These are phyloP conservation scores for Otolemur garnettii DNA, from an alignment of 2,113 vertebrate genomes.

Conservation along the genomic window DNA sequence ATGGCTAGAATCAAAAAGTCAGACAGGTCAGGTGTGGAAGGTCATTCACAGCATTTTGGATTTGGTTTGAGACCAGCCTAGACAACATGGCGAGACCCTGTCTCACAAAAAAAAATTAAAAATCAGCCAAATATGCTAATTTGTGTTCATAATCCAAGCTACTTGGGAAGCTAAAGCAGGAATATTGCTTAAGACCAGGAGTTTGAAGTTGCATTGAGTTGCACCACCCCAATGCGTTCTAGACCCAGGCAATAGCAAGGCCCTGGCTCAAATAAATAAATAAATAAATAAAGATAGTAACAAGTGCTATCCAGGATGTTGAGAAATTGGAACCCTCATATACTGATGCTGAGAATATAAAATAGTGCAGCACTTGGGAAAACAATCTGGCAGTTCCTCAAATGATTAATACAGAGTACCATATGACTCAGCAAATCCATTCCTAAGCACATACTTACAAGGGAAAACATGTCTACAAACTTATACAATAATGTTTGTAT, in stretches of 20 bases:
- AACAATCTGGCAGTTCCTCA: neutral
- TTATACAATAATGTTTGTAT: neutral
- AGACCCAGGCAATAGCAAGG: too few relatives aligned
- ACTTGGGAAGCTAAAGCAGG: too few relatives aligned
- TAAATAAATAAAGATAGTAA: neutral
- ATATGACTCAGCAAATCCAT: neutral
- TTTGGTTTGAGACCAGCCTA: too few relatives aligned
- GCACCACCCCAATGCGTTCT: too few relatives aligned
- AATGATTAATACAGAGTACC: neutral
- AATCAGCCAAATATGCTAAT: too few relatives aligned
- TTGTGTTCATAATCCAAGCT: too few relatives aligned
- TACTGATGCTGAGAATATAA: neutral
- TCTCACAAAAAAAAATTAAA: too few relatives aligned
- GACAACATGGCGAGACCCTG: too few relatives aligned
- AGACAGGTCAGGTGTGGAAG: too few relatives aligned
- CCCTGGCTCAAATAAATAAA: neutral
- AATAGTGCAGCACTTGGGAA: neutral
- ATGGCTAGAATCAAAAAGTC: conserved; percentile 12
- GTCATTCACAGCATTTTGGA: too few relatives aligned
- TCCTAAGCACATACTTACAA: neutral
- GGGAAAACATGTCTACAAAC: neutral
- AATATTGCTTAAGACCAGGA: too few relatives aligned
- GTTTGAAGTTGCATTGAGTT: too few relatives aligned
- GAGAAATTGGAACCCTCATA: neutral
- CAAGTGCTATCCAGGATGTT: neutral